Evolutionary conservation across 2,888 invertebrate genomes (phyloP).

Genomic region (Unio delphinus): DNA sequence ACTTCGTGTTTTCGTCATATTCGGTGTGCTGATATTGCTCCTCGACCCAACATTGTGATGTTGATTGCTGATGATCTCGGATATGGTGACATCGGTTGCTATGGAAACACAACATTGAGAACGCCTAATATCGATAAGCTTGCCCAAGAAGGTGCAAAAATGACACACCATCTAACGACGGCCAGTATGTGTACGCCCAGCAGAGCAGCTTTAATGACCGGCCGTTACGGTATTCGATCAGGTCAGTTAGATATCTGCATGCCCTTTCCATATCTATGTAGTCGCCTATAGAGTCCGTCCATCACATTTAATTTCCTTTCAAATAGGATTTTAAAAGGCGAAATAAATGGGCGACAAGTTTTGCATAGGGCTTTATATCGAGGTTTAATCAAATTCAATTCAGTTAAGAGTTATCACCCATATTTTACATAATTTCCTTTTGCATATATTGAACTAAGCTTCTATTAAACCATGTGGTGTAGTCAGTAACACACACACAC

Average conservation of each 20-base stretch:
- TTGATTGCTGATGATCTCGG: constrained; percentile 75
- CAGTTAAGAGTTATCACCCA: too few species aligned
- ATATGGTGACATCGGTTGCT: constrained; percentile 71
- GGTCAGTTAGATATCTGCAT: constrained; percentile 18
- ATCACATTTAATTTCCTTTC: too few species aligned
- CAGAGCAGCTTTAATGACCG: constrained; percentile 74
- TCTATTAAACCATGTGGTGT: too few species aligned
- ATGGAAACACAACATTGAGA: constrained; percentile 72
- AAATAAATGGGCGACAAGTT: too few species aligned
- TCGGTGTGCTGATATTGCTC: background rate
- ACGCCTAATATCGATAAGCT: constrained; percentile 72
- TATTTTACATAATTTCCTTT: too few species aligned
- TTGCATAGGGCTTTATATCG: too few species aligned
- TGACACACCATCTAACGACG: constrained; percentile 73
- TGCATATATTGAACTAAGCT: too few species aligned
- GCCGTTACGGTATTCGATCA: constrained; percentile 51
- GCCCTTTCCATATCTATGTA: background rate
- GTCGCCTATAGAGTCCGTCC: too few species aligned
- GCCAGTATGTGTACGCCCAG: constrained; percentile 74
- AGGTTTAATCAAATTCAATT: too few species aligned
- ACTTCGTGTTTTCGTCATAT: too few species aligned
- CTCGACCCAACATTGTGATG: constrained; percentile 72
- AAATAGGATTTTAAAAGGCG: too few species aligned
- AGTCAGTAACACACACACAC: too few species aligned
- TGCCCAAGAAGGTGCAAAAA: constrained; percentile 70